Percentiles rank a stretch among this genome's conserved stretches.
Evolutionary conservation across 2,797 vertebrate genomes (phyloP).

Genomic region (Lemur catta): DNA sequence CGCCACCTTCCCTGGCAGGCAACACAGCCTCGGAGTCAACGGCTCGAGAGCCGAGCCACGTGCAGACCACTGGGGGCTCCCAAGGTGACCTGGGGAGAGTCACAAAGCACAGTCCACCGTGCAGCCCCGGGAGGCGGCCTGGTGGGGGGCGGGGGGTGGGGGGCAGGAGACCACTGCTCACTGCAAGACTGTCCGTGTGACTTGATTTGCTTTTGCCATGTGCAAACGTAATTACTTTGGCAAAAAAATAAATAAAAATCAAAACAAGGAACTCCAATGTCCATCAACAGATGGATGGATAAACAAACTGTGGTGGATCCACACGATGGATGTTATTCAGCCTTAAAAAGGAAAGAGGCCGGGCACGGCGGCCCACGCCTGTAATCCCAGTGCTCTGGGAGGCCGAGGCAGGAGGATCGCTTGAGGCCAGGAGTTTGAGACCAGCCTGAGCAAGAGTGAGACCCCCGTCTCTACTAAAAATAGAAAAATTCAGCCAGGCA

Average conservation of each 20-base stretch:
- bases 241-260: too few relatives aligned
- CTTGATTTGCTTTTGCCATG: fast-evolving
- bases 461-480: too few relatives aligned
- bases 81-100: not conserved
- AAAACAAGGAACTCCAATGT: fast-evolving
- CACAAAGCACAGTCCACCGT: fast-evolving
- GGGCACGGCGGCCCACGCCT: fast-evolving
- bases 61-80: fast-evolving
- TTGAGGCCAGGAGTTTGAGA: too few relatives aligned
- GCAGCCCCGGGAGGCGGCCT: not conserved
- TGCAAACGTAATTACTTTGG: fast-evolving
- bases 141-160: not conserved
- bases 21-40: fast-evolving
- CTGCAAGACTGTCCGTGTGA: not conserved
- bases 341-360: too few relatives aligned
- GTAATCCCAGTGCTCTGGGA: too few relatives aligned
- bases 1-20: fast-evolving
- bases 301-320: too few relatives aligned
- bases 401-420: too few relatives aligned
- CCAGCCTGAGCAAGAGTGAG: too few relatives aligned
- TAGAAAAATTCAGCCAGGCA: too few relatives aligned
- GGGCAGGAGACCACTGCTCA: fast-evolving
- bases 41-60: fast-evolving
- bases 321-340: not conserved
- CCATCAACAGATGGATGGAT: fast-evolving